A percentile compares a stretch with the other conserved stretches of the same genome.
phyloP scores from a whole-genome alignment of 2,797 vertebrate genomes.

The Melanotaenia parkinsoni region DNA sequence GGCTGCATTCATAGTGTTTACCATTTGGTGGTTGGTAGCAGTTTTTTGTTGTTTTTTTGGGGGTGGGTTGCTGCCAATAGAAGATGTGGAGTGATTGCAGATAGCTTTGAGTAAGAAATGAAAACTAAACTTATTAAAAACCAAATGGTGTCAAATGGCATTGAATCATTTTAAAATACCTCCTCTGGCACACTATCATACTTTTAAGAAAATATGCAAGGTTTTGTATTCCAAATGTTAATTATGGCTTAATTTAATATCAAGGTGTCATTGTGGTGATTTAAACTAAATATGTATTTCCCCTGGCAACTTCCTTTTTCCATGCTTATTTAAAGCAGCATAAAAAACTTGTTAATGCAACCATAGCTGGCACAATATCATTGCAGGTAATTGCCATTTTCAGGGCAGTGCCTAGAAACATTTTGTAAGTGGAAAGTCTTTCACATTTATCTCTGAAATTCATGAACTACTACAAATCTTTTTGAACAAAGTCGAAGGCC shows the following conservation, averaged over 20 bases:
- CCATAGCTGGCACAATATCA: neutral
- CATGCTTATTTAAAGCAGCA: neutral
- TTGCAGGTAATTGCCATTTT: neutral
- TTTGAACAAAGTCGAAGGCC: neutral
- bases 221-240: too few relatives aligned
- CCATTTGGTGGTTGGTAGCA: too few relatives aligned
- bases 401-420: neutral
- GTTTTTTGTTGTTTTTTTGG: too few relatives aligned
- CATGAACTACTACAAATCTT: neutral
- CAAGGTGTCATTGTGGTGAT: too few relatives aligned
- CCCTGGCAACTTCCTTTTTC: neutral
- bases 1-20: too few relatives aligned
- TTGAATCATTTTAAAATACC: too few relatives aligned
- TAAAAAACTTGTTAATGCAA: neutral
- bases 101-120: constrained; percentile 12
- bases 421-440: neutral
- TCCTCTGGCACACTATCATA: too few relatives aligned
- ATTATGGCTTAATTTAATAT: too few relatives aligned
- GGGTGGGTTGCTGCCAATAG: too few relatives aligned
- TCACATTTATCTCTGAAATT: neutral
- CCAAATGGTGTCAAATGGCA: neutral
- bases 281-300: neutral
- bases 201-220: too few relatives aligned
- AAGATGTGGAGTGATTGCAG: constrained; percentile 8
- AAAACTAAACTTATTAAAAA: neutral